Base-by-base conservation (phyloP, 2,113 vertebrate genomes). In the Quiscalus mexicanus region DNA sequence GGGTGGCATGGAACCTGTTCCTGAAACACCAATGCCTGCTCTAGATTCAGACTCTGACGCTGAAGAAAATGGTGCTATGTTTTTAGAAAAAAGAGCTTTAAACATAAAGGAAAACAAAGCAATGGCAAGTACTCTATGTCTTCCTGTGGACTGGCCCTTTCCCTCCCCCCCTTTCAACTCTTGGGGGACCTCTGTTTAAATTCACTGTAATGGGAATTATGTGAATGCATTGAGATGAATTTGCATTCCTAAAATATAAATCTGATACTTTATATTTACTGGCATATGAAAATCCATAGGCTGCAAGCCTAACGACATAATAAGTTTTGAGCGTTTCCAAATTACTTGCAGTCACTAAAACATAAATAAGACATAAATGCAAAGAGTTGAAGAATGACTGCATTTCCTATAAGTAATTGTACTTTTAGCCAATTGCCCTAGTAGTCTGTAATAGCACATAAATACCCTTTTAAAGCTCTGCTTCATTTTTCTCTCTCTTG, bases 31-130 rank as follows among this genome's bases (percentile, higher is more conserved):
- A 13, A 73, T 90, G 63, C 75, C 94, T 21, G 67, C 74, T 83
- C 73, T 39, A 3, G 96, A 98, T 77, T 96, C 93, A 45, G 97
- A 76, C 30, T 94, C 93, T 4, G 98, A 98, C 42, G 96, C 98
- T 1, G 97, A 98, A 18, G 99, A 99, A 89, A 98, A 87, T 5
- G 98, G 98, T 39, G 89, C 98, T 10, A 87, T 98, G 95, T 99
- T 99, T 87, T 97, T 99, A 88, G 96, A 97, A 95, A 99, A 99
- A 95, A 98, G 99, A 92, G 99, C 99, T n/a, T 96, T 99, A 90
- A 99, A 99, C 93, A 99, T 99, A 95, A 99, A 99, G 95, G 99
- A 99, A 96, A 99, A 99, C 97, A 99, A 99, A 97, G 99, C 98
- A 71, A 99, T 99, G 99, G 99, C 99, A 98, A 77, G 97, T 97